Conservation (phyloP, 2,113 vertebrate species). For the Antechinus flavipes region DNA sequence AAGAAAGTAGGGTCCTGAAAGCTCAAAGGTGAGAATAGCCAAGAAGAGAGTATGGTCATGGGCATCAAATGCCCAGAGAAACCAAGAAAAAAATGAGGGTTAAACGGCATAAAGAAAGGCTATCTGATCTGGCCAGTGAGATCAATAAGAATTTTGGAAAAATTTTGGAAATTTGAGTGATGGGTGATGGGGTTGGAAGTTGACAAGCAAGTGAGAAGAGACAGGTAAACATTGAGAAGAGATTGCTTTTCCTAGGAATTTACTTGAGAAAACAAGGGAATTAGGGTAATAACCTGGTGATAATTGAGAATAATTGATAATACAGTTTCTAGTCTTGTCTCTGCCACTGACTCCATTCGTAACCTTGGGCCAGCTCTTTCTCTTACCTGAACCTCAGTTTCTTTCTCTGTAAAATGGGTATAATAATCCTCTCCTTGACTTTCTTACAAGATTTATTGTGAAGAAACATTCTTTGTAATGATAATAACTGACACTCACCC, state of each 20-base stretch:
- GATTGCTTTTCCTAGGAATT: not conserved
- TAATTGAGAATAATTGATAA: not conserved
- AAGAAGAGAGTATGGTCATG: not conserved
- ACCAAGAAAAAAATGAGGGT: not conserved
- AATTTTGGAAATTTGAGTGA: not conserved
- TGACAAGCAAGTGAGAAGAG: not conserved
- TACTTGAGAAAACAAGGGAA: not conserved
- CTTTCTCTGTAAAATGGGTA: not conserved
- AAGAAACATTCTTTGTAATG: too few relatives aligned
- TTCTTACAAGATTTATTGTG: not conserved
- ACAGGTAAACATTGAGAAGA: not conserved
- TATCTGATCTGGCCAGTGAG: not conserved
- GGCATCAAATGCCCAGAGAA: not conserved
- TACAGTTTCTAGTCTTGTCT: not conserved
- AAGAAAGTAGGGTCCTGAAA: not conserved
- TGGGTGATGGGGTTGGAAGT: not conserved
- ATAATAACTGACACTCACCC: not conserved
- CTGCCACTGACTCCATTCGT: not conserved
- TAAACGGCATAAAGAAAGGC: not conserved
- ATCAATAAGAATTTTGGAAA: not conserved
- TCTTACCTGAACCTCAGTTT: not conserved
- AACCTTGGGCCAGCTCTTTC: not conserved
- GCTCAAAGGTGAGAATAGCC: not conserved
- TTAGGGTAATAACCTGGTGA: not conserved
- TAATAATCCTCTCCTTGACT: not conserved